Percentiles rank a stretch among this genome's conserved stretches.
phyloP scores from a whole-genome alignment of 2,888 invertebrate genomes.

The Cosmia pyralina region DNA sequence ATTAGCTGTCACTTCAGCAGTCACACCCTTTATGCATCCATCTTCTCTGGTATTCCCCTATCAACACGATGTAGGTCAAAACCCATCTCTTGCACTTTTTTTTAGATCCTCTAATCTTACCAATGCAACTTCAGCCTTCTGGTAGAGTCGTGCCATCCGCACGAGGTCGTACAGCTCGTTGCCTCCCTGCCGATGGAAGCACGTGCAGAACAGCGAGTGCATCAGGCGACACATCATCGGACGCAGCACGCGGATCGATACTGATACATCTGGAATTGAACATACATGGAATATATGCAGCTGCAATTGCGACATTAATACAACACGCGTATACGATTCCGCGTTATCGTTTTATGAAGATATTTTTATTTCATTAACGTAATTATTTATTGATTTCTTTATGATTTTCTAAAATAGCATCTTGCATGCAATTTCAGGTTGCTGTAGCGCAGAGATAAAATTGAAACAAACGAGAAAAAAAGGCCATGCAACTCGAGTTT shows the following conservation, averaged over 20 bases:
- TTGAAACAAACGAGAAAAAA: too few species aligned
- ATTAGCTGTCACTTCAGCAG: neutral
- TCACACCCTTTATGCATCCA: neutral
- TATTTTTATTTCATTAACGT: too few species aligned
- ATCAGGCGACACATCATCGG: slow-evolving; percentile 92
- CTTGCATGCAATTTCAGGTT: too few species aligned
- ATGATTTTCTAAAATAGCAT: too few species aligned
- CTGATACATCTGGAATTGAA: slow-evolving; percentile 91
- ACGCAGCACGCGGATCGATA: slow-evolving; percentile 91
- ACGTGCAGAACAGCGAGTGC: slow-evolving; percentile 93
- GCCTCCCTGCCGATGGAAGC: slow-evolving; percentile 91
- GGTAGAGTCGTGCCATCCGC: slow-evolving; percentile 91
- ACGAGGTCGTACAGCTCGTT: slow-evolving; percentile 91
- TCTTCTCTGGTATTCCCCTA: neutral
- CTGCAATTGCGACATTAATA: too few species aligned
- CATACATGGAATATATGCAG: too few species aligned
- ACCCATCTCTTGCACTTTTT: neutral
- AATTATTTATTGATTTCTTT: too few species aligned
- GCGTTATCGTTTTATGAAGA: too few species aligned
- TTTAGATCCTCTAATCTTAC: slow-evolving; percentile 61
- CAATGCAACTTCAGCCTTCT: slow-evolving; percentile 91
- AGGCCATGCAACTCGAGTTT: too few species aligned
- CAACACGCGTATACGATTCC: too few species aligned
- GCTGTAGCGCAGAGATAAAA: too few species aligned
- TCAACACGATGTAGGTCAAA: neutral